These are phyloP conservation scores for Reticulitermes lucifugus DNA, from an alignment of 2,888 invertebrate genomes.

Conservation along the genomic window DNA sequence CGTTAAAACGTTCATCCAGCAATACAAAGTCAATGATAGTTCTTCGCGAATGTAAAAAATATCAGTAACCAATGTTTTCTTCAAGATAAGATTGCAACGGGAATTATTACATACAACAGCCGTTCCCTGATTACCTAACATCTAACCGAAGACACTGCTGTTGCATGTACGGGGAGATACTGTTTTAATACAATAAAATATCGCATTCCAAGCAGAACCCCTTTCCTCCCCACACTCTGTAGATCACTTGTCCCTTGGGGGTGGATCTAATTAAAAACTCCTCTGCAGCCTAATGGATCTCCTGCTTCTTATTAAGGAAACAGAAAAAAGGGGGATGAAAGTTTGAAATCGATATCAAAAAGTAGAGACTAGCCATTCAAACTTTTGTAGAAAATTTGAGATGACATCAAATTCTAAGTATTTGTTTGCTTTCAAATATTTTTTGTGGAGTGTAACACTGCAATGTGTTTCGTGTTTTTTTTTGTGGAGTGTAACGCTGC, in stretches of 20 bases:
- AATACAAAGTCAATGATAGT: background rate
- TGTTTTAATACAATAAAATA: slow-evolving; percentile 14
- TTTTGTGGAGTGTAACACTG: too few relatives aligned
- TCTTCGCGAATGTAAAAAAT: background rate
- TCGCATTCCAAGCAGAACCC: background rate
- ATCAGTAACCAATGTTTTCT: background rate
- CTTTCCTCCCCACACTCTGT: background rate
- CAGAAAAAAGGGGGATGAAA: background rate
- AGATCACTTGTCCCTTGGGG: background rate
- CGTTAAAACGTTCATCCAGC: background rate
- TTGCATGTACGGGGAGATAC: background rate
- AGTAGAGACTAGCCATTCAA: background rate
- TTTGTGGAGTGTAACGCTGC: too few relatives aligned
- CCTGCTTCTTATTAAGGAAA: slow-evolving; percentile 7
- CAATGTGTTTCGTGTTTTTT: too few relatives aligned
- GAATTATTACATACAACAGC: background rate
- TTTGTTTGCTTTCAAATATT: background rate
- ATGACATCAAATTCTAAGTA: background rate
- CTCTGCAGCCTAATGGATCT: background rate
- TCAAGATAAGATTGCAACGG: background rate
- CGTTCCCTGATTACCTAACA: background rate
- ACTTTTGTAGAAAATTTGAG: background rate
- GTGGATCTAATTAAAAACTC: slow-evolving; percentile 14
- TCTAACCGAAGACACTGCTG: background rate
- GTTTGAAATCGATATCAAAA: background rate